A percentile compares a stretch with the other conserved stretches of the same genome.
Evolutionary conservation across 2,797 vertebrate genomes (phyloP).

Genomic region (Neosalanx taihuensis): DNA sequence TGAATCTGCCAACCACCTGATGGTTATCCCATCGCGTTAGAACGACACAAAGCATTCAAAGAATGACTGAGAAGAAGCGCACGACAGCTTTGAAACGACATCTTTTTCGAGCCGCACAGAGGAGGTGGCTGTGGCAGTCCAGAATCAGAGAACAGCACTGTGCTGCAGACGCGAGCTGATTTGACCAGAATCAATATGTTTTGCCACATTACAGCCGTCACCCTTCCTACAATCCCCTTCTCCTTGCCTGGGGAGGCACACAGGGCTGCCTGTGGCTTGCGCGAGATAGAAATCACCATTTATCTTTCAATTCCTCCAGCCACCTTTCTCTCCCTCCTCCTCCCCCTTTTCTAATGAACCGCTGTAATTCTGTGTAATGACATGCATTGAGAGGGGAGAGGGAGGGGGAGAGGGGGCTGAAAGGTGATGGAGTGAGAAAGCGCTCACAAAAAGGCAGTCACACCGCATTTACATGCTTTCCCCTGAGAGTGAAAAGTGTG

Average conservation of each 20-base stretch:
- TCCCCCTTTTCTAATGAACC: slow-evolving; percentile 28
- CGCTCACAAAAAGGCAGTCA: slow-evolving; percentile 56
- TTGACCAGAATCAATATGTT: slow-evolving; percentile 56
- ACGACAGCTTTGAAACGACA: slow-evolving; percentile 28
- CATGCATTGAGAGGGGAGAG: slow-evolving; percentile 31
- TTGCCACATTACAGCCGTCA: slow-evolving; percentile 56
- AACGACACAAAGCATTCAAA: neutral
- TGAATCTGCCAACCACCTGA: neutral
- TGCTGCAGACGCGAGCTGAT: slow-evolving; percentile 49
- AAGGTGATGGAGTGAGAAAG: slow-evolving; percentile 41
- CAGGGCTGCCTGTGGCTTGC: slow-evolving; percentile 41
- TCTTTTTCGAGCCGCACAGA: neutral
- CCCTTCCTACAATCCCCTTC: slow-evolving; percentile 34
- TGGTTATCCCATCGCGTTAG: neutral
- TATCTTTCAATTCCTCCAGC: slow-evolving; percentile 45
- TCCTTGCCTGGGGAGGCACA: slow-evolving; percentile 40
- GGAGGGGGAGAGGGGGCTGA: slow-evolving; percentile 17
- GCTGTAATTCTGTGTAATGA: slow-evolving; percentile 41
- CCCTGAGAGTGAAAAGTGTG: slow-evolving; percentile 30
- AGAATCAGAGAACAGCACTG: slow-evolving; percentile 16
- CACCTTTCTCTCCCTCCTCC: slow-evolving; percentile 48
- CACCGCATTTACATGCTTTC: slow-evolving; percentile 54
- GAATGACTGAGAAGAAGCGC: slow-evolving; percentile 18
- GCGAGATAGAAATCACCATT: slow-evolving; percentile 56
- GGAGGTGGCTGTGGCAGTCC: neutral